Percentiles rank a stretch among this genome's conserved stretches.
phyloP scores from a whole-genome alignment of 2,113 vertebrate genomes.

The Python bivittatus region DNA sequence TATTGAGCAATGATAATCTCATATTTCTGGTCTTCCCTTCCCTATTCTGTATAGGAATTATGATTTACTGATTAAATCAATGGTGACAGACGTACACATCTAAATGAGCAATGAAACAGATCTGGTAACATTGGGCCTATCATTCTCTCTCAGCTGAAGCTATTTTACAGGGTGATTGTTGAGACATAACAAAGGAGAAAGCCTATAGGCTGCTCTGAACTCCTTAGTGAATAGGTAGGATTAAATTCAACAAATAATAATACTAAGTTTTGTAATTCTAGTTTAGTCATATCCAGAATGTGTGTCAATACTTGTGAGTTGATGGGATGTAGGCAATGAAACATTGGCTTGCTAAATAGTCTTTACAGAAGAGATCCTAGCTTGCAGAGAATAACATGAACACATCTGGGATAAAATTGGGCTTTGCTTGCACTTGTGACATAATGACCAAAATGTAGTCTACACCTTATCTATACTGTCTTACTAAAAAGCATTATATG shows the following conservation, averaged over 20 bases:
- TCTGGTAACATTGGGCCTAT: too few species aligned
- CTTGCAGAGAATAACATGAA: not conserved
- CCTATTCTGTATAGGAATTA: not conserved
- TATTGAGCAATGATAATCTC: not conserved
- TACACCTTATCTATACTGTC: not conserved
- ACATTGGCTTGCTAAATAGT: not conserved
- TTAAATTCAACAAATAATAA: not conserved
- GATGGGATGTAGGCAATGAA: not conserved
- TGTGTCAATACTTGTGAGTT: not conserved
- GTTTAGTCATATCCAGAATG: not conserved
- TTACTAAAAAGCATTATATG: not conserved
- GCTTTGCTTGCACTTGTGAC: not conserved
- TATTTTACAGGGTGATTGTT: not conserved
- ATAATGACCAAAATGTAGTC: too few species aligned
- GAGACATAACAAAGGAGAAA: not conserved
- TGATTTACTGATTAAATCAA: not conserved
- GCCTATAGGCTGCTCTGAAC: not conserved
- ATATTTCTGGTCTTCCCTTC: not conserved
- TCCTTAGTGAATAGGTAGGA: not conserved
- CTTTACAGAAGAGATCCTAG: not conserved
- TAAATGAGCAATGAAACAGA: not conserved
- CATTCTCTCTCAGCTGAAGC: not conserved
- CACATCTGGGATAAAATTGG: not conserved
- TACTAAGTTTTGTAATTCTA: not conserved
- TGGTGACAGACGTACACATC: not conserved